Percentiles rank a stretch among this genome's conserved stretches.
These are phyloP conservation scores for Chrysopilus asiliformis DNA, from an alignment of 2,888 invertebrate species.

Conservation along the genomic window DNA sequence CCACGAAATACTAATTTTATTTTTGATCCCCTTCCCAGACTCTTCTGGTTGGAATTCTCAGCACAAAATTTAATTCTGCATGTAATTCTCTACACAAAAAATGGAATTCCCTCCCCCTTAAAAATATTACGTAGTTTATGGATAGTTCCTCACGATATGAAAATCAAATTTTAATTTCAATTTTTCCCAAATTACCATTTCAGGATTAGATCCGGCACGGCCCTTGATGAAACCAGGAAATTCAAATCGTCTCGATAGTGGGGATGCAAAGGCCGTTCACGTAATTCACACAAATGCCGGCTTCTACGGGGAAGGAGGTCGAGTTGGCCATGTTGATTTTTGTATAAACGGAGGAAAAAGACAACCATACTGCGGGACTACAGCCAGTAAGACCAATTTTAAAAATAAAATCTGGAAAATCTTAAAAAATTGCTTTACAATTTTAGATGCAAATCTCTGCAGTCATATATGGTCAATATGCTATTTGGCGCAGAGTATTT, in stretches of 20 bases:
- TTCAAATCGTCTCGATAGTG: conserved; percentile 50
- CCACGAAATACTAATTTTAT: no score
- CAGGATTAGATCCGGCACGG: conserved; percentile 60
- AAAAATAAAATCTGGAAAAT: conserved; percentile 15
- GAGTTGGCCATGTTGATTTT: conserved; percentile 64
- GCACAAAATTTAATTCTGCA: no score
- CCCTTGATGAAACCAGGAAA: conserved; percentile 53
- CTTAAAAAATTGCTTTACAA: conserved; percentile 6
- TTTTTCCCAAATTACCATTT: not conserved
- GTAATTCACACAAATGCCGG: conserved; percentile 70
- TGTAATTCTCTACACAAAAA: no score
- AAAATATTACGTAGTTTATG: no score
- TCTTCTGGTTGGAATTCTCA: no score
- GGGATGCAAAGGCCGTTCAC: conserved; percentile 64
- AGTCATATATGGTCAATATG: conserved; percentile 71
- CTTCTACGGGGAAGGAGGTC: conserved; percentile 59
- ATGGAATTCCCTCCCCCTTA: no score
- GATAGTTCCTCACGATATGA: no score
- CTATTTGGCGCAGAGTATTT: conserved; percentile 64
- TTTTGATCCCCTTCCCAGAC: no score
- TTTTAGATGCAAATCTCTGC: conserved; percentile 54
- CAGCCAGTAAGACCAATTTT: conserved; percentile 51
- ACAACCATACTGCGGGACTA: conserved; percentile 64
- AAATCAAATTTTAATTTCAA: conserved; percentile 3
- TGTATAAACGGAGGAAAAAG: conserved; percentile 61